Base-by-base conservation (phyloP, 2,888 invertebrate species). In the Caenorhabditis sp. region DNA sequence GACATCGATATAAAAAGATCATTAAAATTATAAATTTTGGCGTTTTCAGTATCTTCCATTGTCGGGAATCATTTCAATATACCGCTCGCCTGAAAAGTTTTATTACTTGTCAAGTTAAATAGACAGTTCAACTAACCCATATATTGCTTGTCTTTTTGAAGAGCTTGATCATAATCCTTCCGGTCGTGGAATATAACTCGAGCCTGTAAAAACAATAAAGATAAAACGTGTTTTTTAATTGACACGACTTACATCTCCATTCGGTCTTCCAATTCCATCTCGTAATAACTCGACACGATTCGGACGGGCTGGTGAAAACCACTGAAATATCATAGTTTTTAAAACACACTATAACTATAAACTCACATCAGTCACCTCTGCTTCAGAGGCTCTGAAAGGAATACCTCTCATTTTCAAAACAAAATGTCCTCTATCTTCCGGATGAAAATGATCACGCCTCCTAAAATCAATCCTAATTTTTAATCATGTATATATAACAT, bases 121-220 rank as follows among this genome's bases (percentile, higher is more conserved):
- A 52, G 21, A 52, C 3, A 4, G 21, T 12, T 4, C 14, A 52
- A 62, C 58, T 26, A 20, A 70, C 75, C 80, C 73, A 80, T 70
- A 57, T 80, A 80, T 26, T 80, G 70, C 62, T 76, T 76, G 67
- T 80, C 80, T 64, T 80, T 80, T 49, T 70, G 59, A 23, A 80
- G 49, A 1, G 80, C 80, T 10, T 78, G 74, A 61, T 80, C 80
- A 60, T 80, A 80, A 49, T 77, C 80, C 53, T 74, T 77, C 2
- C 80, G 66, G 25, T 58, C 65, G 57, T 54, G 67, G 60, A 76
- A 76, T 10, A 70, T 68, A 25, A 71, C 76, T 10, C 76, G 62
- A 43, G 76, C 76, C 59, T 62, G 21, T n/a, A n/a, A n/a, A n/a
- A n/a, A n/a, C n/a, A n/a, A n/a, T n/a, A n/a, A n/a, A n/a, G n/a